phyloP scores from a whole-genome alignment of 2,888 invertebrate species.

The Chymomyza fuscimana region DNA sequence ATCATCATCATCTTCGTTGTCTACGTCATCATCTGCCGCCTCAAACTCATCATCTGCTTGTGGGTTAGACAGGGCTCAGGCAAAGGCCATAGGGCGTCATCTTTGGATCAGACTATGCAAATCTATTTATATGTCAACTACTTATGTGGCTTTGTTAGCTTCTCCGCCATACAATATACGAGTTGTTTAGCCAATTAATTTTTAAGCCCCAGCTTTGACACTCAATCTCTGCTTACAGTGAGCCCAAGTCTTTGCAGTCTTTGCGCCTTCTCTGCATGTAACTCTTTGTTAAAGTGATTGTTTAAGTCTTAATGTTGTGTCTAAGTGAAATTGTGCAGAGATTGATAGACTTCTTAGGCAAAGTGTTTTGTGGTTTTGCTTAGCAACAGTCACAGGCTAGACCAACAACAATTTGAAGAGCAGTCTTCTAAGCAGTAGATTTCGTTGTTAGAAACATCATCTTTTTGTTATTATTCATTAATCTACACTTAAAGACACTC shows the following conservation, averaged over 20 bases:
- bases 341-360: constrained; percentile 36
- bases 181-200: constrained; percentile 58
- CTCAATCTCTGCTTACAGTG: constrained; percentile 17
- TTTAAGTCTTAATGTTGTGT: background rate
- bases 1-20: background rate
- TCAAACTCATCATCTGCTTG: constrained; percentile 1
- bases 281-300: constrained; percentile 44
- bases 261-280: constrained; percentile 17
- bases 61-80: background rate
- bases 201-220: constrained; percentile 34
- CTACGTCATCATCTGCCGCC: constrained; percentile 5
- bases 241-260: background rate
- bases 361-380: constrained; percentile 30
- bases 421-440: too few species aligned
- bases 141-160: constrained; percentile 52
- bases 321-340: constrained; percentile 25
- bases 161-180: constrained; percentile 26
- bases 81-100: background rate
- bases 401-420: too few species aligned
- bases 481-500: too few species aligned
- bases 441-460: too few species aligned
- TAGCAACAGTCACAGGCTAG: too few species aligned
- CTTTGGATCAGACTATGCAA: constrained; percentile 40
- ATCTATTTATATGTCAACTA: constrained; percentile 63
- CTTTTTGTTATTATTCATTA: too few species aligned